phyloP scores from a whole-genome alignment of 37 sponge, comb jelly and placozoan species.

The Aplysina aerophoba region DNA sequence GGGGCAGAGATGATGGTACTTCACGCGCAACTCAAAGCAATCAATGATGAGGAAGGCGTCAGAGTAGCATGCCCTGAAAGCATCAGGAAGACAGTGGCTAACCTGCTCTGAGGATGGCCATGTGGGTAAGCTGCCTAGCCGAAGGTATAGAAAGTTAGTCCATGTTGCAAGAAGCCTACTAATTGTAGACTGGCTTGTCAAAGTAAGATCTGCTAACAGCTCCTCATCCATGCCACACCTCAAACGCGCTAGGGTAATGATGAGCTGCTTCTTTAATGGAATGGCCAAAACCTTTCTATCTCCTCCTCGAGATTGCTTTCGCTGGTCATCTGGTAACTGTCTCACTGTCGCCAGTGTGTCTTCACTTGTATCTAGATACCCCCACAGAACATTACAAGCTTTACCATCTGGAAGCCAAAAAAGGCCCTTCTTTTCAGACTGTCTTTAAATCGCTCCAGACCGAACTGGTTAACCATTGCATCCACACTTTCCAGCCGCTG shows the following conservation, averaged over 20 bases:
- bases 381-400: background rate
- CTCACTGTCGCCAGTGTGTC: constrained; percentile 8
- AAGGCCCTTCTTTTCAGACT: background rate
- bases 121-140: constrained; percentile 29
- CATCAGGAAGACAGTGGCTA: constrained; percentile 17
- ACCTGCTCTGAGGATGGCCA: constrained; percentile 41
- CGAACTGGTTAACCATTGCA: too few relatives aligned
- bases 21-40: background rate
- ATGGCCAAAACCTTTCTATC: background rate
- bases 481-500: too few relatives aligned
- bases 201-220: constrained; percentile 11
- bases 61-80: constrained; percentile 39
- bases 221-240: constrained; percentile 5
- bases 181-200: constrained; percentile 39
- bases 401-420: background rate
- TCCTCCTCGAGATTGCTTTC: constrained; percentile 8
- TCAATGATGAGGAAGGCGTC: constrained; percentile 39
- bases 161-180: constrained; percentile 16
- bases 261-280: background rate
- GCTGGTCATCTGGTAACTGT: background rate
- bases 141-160: constrained; percentile 41
- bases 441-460: background rate
- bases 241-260: constrained; percentile 3
- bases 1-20: constrained; percentile 1
- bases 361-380: background rate